Evolutionary conservation across 2,888 invertebrate species (phyloP), one percentile per base, ranked within the genome.

Genomic region (Pedicia rivosa): DNA sequence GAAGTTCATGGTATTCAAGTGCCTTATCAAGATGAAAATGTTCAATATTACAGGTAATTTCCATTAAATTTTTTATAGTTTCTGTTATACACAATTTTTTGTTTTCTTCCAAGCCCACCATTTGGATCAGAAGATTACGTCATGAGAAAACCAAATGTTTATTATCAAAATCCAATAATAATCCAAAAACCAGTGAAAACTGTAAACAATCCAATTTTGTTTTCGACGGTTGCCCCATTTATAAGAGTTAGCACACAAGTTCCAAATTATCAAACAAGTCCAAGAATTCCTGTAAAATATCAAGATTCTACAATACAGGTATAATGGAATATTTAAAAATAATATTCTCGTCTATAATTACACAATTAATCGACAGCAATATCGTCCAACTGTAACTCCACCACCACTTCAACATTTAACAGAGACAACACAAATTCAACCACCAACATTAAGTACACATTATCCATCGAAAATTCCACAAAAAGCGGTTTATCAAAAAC

Each of bases 401-500:
- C 15, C 40, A 17, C 35, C 37, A 17, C 31, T 40, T 32, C 43
- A 43, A 27, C 43, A 45, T 36, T 34, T 43, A 27, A 42, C 44
- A 9, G 42, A 45, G 38, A 43, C 43, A 12, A 43, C 41, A 24
- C 39, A 44, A 38, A 36, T 37, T 3, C 36, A 41, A 14, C 37
- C 38, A 26, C 41, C 42, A 9, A 31, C 25, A n/a, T 28, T 40
- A 14, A 39, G 41, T 7, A 35, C 42, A 14, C 41, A 42, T 16
- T 38, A 40, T 33, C 40, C 44, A 20, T n/a, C 32, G 4, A 16
- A 16, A 19, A n/a, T 26, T 17, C 25, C 25, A 17, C 26, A 25
- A 16, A 22, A n/a, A 5, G 14, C 42, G 25, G 35, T 40, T 15
- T 37, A 45, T 12, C 42, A 29, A 13, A 29, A 13, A 31, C 42